Evolutionary conservation across 2,888 invertebrate genomes (phyloP).

Genomic region (Nephrocerus scutellatus): DNA sequence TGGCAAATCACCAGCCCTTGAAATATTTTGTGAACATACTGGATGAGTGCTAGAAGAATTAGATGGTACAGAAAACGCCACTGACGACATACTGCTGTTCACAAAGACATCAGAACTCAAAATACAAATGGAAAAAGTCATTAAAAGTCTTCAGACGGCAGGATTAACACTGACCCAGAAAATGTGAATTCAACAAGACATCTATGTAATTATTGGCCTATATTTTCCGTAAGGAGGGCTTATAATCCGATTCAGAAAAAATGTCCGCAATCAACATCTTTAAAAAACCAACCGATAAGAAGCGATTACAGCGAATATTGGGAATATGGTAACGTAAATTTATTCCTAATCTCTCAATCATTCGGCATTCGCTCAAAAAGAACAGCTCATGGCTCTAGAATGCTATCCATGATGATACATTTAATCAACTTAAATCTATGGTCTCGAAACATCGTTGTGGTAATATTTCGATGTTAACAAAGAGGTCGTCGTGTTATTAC

Average conservation of each 20-base stretch:
- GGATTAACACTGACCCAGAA: conserved; percentile 26
- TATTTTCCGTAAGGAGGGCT: conserved; percentile 8
- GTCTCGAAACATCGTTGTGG: conserved; percentile 17
- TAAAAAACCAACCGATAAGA: conserved; percentile 8
- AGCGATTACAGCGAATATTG: conserved; percentile 16
- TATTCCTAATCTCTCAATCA: conserved; percentile 12
- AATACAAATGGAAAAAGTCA: conserved; percentile 17
- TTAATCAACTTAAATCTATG: not conserved
- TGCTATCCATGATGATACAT: not conserved
- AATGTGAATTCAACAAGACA: conserved; percentile 23
- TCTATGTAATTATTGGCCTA: conserved; percentile 3
- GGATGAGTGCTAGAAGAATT: conserved; percentile 24
- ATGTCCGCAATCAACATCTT: conserved; percentile 6
- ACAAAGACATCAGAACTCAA: conserved; percentile 21
- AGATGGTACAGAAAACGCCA: too few relatives aligned
- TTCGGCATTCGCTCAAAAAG: conserved; percentile 11
- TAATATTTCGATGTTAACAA: conserved; percentile 25
- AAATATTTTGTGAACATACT: conserved; percentile 24
- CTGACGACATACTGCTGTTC: too few relatives aligned
- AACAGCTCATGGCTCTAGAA: conserved; percentile 2
- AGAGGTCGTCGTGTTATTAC: conserved; percentile 29
- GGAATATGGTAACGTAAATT: conserved; percentile 11
- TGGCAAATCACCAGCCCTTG: conserved; percentile 17
- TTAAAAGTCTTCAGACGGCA: conserved; percentile 14
- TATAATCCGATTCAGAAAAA: conserved; percentile 8